phyloP scores from a whole-genome alignment of 2,113 vertebrate species.

The Myanophis thanlyinensis region DNA sequence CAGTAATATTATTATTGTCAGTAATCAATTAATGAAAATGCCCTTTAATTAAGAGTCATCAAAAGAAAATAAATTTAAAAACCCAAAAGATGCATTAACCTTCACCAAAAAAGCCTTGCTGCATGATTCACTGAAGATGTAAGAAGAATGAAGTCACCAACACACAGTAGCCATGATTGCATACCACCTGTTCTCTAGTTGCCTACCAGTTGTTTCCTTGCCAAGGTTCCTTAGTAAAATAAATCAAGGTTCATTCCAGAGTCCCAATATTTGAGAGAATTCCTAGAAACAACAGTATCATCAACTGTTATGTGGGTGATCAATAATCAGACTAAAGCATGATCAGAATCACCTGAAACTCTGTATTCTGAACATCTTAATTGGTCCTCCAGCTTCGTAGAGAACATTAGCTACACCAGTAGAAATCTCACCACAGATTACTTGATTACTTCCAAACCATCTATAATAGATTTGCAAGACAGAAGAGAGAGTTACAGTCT shows the following conservation, averaged over 20 bases:
- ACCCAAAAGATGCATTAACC: neutral
- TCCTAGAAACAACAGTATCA: neutral
- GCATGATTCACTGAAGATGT: neutral
- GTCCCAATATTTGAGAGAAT: neutral
- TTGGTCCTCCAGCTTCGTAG: neutral
- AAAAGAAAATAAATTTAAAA: neutral
- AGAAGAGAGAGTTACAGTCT: neutral
- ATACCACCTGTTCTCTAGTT: neutral
- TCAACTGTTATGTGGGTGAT: neutral
- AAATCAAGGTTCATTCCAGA: neutral
- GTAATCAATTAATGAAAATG: neutral
- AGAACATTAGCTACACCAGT: neutral
- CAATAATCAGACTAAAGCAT: neutral
- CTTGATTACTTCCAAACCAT: neutral
- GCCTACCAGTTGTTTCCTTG: neutral
- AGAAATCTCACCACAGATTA: neutral
- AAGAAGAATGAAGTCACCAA: neutral
- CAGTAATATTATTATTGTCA: neutral
- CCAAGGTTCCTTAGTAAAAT: neutral
- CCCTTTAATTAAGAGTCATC: neutral
- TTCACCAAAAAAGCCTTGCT: neutral
- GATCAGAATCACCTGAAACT: neutral
- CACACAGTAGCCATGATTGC: neutral
- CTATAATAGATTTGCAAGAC: neutral
- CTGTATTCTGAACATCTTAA: neutral